Evolutionary conservation across 2,113 vertebrate genomes (phyloP).

Genomic region (Plecturocebus donacophilus): DNA sequence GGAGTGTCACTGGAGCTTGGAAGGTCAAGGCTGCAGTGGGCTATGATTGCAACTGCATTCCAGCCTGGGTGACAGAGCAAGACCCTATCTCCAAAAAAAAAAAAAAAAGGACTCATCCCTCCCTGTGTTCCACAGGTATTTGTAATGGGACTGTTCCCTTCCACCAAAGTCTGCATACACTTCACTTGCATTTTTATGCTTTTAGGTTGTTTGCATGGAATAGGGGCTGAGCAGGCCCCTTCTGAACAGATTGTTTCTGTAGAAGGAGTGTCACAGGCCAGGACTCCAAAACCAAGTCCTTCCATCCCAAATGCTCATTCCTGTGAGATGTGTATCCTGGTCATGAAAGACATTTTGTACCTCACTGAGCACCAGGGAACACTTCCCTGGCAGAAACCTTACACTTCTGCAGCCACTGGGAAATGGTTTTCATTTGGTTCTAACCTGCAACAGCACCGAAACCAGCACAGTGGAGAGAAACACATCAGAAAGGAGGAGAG

Average conservation of each 20-base stretch:
- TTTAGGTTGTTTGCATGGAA: conserved; percentile 15
- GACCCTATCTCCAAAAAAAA: too few relatives aligned
- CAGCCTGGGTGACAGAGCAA: too few relatives aligned
- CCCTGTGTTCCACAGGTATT: background rate
- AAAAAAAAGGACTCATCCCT: background rate
- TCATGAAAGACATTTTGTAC: background rate
- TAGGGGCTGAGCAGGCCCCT: background rate
- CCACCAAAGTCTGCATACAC: background rate
- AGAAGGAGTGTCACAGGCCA: background rate
- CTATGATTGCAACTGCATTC: too few relatives aligned
- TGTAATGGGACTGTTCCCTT: background rate
- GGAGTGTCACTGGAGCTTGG: too few relatives aligned
- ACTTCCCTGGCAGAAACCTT: background rate
- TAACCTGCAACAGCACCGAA: background rate
- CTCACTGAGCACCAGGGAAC: background rate
- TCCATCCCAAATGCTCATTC: background rate
- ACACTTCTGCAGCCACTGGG: background rate
- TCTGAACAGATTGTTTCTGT: background rate
- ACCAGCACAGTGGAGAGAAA: background rate
- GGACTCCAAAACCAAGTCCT: background rate
- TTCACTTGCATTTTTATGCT: background rate
- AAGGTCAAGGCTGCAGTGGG: too few relatives aligned
- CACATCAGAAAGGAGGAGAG: background rate
- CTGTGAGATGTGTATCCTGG: background rate
- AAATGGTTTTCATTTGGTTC: background rate